Evolutionary conservation across 64 coral and sea anemone genomes (phyloP).

Genomic region (Porites lutea): DNA sequence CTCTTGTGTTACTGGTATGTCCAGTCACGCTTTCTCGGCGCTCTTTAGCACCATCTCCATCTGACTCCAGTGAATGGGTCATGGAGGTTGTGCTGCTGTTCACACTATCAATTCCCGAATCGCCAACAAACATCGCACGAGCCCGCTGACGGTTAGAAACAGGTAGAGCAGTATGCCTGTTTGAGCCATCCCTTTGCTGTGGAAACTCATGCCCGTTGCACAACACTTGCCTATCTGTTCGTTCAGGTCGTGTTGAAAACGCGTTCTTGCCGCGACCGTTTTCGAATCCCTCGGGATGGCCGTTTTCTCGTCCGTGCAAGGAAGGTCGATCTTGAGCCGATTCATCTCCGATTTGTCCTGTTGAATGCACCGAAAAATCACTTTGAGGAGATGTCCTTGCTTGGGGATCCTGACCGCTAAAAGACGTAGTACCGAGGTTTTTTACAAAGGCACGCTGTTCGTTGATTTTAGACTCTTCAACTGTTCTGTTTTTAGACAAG

Average conservation of each 20-base stretch:
- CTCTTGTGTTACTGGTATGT: slow-evolving; percentile 21
- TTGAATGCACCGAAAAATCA: background rate
- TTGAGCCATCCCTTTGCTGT: slow-evolving; percentile 18
- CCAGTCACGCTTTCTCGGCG: slow-evolving; percentile 57
- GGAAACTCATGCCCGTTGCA: slow-evolving; percentile 53
- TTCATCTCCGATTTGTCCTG: background rate
- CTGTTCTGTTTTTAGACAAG: background rate
- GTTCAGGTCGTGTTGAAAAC: background rate
- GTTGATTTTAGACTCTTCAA: background rate
- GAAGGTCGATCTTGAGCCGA: background rate
- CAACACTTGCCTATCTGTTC: slow-evolving; percentile 44
- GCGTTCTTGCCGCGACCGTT: background rate
- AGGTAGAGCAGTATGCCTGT: slow-evolving; percentile 35
- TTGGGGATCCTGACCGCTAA: background rate
- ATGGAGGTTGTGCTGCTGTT: slow-evolving; percentile 81
- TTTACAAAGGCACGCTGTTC: background rate
- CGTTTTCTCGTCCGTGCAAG: background rate
- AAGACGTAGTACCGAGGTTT: background rate
- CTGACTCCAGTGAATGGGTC: slow-evolving; percentile 76
- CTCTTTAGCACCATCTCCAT: slow-evolving; percentile 69
- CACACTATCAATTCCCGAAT: slow-evolving; percentile 92
- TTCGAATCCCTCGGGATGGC: background rate
- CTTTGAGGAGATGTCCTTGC: background rate
- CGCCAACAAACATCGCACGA: slow-evolving; percentile 83
- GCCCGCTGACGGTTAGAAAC: slow-evolving; percentile 69